Evolutionary conservation across 2,888 invertebrate genomes (phyloP).

Genomic region (Caenorhabditis macrosperma): DNA sequence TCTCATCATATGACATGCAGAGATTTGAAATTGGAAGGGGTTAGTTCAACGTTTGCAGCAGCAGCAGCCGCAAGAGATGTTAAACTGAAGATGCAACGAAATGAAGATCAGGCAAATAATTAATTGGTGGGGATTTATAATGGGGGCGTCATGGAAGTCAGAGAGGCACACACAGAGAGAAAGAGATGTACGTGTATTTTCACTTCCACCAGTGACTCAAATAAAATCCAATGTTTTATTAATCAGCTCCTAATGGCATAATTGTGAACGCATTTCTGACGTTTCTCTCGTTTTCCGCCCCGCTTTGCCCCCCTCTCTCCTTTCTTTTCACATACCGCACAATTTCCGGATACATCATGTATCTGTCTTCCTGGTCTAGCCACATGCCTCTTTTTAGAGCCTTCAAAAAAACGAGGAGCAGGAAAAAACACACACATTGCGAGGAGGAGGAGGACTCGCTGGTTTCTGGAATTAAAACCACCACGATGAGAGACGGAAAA

Average conservation of each 20-base stretch:
- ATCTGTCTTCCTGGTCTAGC: slow-evolving; percentile 41
- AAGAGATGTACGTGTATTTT: slow-evolving; percentile 32
- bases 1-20: slow-evolving; percentile 47
- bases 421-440: slow-evolving; percentile 5
- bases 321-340: slow-evolving; percentile 2
- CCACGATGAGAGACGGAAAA: slow-evolving; percentile 19
- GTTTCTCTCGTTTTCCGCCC: slow-evolving; percentile 1
- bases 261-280: slow-evolving; percentile 47
- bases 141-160: slow-evolving; percentile 6
- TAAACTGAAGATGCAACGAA: neutral
- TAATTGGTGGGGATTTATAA: neutral
- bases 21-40: slow-evolving; percentile 30
- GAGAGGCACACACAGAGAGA: too few relatives aligned
- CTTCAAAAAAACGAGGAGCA: slow-evolving; percentile 3
- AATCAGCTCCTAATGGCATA: slow-evolving; percentile 35
- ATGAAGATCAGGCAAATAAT: neutral
- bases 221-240: slow-evolving; percentile 37
- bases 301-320: neutral
- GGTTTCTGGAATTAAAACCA: slow-evolving; percentile 37
- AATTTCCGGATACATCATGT: slow-evolving; percentile 28
- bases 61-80: neutral
- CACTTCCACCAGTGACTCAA: slow-evolving; percentile 13
- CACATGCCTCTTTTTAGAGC: neutral
- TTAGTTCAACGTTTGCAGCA: slow-evolving; percentile 40
- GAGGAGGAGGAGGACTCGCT: neutral